Evolutionary conservation across 2,797 vertebrate genomes (phyloP), one percentile per base, ranked within the genome.

Genomic region (Tangara arthus): DNA sequence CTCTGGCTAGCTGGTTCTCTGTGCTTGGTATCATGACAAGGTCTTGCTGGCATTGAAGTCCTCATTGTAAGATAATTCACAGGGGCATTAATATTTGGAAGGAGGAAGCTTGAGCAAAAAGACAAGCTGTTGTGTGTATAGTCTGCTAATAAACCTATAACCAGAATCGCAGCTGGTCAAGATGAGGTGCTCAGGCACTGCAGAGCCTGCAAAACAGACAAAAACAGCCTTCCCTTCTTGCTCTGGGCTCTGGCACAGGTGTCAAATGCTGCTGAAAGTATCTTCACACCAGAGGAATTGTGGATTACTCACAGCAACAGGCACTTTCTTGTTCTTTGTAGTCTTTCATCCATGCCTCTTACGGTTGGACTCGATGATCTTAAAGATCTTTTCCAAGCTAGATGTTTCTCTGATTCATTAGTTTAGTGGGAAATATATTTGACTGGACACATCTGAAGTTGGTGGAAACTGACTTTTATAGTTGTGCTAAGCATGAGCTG

Each of bases 151-250:
- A 79, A 60, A 59, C 3, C 32, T 34, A 35, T 3, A 30, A 1
- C 34, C 41, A 61, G 64, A n/a, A 28, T 35, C 42, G 64, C 47
- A 61, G 0, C 0, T 6, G 35, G 39, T 47, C 37, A 20, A 3
- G 3, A 34, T 55, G 32, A 34, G 0, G 0, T 49, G 8, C 16
- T 37, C 0, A 10, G 39, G 52, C 13, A 24, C 21, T 2, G 4
- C 26, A 66, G 65, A 50, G 5, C 14, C 46, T 39, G 13, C 20
- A 35, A 35, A 35, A 16, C 3, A 18, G 26, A 28, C 6, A 37
- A 63, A 53, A 15, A 4, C n/a, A 69, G 23, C 24, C 30, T 56
- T 42, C 10, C 6, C 26, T 66, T 57, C 23, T 55, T 2, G 0
- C 9, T 32, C 30, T 46, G 9, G 16, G 13, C 8, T 34, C 14